Percentiles rank a stretch among this genome's conserved stretches.
Conservation (phyloP, 1,140 invertebrate species). For the Stegodyphus dumicola region DNA sequence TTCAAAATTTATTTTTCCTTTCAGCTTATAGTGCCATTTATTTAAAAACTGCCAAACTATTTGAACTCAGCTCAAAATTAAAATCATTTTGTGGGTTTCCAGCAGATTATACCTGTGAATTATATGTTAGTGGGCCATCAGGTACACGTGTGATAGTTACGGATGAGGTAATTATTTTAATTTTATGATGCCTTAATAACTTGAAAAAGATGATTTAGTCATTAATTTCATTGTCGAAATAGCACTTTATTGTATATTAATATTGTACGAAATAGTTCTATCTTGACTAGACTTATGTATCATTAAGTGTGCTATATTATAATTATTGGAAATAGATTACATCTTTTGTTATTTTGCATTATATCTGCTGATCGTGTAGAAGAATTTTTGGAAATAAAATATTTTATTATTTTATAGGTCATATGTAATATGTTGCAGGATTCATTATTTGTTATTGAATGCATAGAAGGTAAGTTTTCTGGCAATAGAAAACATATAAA, state of each 20-base stretch:
- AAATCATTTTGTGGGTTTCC: constrained; percentile 49
- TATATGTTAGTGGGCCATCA: constrained; percentile 49
- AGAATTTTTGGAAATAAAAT: not conserved
- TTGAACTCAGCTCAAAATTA: constrained; percentile 40
- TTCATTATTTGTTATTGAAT: constrained; percentile 50
- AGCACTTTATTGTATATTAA: not conserved
- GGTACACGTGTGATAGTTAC: constrained; percentile 46
- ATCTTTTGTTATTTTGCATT: not conserved
- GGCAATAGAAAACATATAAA: no score
- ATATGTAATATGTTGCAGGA: constrained; percentile 47
- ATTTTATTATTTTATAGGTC: constrained; percentile 21
- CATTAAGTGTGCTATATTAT: not conserved
- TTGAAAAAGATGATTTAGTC: not conserved
- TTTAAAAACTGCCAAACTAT: constrained; percentile 34
- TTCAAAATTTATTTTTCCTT: constrained; percentile 4
- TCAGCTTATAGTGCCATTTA: constrained; percentile 56
- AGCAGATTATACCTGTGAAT: constrained; percentile 41
- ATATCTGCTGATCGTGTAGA: not conserved
- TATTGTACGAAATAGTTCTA: not conserved
- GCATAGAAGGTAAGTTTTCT: constrained; percentile 24
- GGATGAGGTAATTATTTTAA: constrained; percentile 36
- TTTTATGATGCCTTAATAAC: not conserved
- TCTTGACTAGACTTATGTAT: not conserved
- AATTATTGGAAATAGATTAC: not conserved
- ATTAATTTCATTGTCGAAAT: not conserved